phyloP scores from a whole-genome alignment of 2,113 vertebrate species.

The Isichthys henryi region DNA sequence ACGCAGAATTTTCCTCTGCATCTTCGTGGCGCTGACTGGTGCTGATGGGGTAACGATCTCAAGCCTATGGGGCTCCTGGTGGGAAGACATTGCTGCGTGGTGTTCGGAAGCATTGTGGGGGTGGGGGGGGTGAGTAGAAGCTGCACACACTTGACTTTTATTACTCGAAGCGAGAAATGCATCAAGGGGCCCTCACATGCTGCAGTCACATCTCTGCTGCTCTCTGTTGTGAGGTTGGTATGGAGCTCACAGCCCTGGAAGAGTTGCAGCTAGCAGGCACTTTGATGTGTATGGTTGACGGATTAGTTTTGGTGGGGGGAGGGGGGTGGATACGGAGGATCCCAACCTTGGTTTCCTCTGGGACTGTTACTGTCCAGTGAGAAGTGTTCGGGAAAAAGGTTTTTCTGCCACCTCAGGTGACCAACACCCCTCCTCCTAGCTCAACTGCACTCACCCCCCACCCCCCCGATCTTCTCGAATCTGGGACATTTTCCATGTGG shows the following conservation, averaged over 20 bases:
- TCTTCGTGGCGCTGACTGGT: background rate
- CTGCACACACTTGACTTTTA: background rate
- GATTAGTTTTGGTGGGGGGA: background rate
- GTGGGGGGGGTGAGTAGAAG: background rate
- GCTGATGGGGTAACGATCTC: background rate
- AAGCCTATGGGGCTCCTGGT: too few relatives aligned
- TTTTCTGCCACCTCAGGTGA: background rate
- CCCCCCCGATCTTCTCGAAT: background rate
- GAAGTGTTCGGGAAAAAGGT: background rate
- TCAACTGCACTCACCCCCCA: background rate
- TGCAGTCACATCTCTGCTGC: background rate
- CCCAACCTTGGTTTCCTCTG: background rate
- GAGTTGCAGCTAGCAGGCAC: background rate
- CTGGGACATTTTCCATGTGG: background rate
- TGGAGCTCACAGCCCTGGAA: background rate
- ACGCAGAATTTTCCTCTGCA: background rate
- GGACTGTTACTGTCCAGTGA: background rate
- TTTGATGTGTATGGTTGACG: background rate
- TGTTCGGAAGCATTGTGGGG: too few relatives aligned
- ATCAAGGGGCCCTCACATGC: background rate
- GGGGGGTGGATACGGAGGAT: background rate
- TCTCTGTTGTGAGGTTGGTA: background rate
- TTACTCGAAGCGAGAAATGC: background rate
- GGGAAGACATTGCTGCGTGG: too few relatives aligned
- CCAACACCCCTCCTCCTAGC: too few relatives aligned